Evolutionary conservation across 1,140 invertebrate genomes (phyloP), one percentile per base, ranked within the genome.

Genomic region (Dufourea novaeangliae): DNA sequence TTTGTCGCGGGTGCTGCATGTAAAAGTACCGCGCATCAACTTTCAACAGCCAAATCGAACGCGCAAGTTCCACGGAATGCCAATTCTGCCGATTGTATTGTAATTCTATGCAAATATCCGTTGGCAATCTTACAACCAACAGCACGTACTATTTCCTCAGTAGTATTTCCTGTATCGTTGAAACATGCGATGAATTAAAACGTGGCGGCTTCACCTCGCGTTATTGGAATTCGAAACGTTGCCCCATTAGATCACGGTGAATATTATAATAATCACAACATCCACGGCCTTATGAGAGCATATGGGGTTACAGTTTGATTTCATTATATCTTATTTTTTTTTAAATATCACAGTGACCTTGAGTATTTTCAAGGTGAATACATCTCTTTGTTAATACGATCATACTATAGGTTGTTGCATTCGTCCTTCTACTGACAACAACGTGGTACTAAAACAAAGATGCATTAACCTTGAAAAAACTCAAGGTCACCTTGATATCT

Each of bases 81-180:
- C 73, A 50, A 68, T 69, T 71, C 67, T 44, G 34, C 44, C 52
- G 44, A 77, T 77, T 77, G 74, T 71, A 77, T 77, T 71, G 67
- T 56, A 71, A 77, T 77, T 41, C 56, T 50, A 77, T 77, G 74
- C 74, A 77, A 77, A 77, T 71, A 27, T 32, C n/a, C 20, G 11
- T 12, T 27, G 14, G 37, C 64, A 46, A 69, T 59, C 73, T 68
- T 69, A 46, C 73, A 69, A 44, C 72, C 62, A 34, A 27, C 50
- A 39, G 44, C 64, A 29, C 50, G 63, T 68, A 59, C 72, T 70
- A 61, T 77, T 71, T 62, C 44, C 57, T 77, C 41, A 22, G 32
- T 50, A 52, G 74, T 62, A 62, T 77, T 77, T 77, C 74, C 74
- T 71, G 67, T 57, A 44, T 41, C 25, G 10, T 4, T 0, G 20